These are phyloP conservation scores for Merodon equestris DNA, from an alignment of 2,888 invertebrate species.

Conservation along the genomic window DNA sequence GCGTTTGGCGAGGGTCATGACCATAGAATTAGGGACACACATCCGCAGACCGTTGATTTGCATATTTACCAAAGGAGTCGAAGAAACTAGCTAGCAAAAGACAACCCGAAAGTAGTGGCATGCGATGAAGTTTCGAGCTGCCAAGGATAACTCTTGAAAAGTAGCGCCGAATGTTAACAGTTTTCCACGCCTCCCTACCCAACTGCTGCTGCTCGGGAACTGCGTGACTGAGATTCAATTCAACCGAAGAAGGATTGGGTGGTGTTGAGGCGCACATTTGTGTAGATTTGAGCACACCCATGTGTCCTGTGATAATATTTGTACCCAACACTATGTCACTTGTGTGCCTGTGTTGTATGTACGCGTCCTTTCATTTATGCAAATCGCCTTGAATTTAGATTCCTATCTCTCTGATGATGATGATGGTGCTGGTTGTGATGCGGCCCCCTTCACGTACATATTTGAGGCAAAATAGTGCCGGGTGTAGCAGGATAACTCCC, in stretches of 20 bases:
- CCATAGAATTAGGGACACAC: constrained; percentile 65
- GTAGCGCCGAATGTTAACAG: constrained; percentile 31
- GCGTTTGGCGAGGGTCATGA: constrained; percentile 56
- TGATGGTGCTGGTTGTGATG: constrained; percentile 13
- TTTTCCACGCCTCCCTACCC: constrained; percentile 22
- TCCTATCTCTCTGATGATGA: constrained; percentile 28
- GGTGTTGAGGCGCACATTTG: too few species aligned
- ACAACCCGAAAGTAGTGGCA: background rate
- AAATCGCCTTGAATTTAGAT: constrained; percentile 67
- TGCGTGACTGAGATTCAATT: constrained; percentile 54
- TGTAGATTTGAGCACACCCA: background rate
- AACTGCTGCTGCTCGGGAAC: constrained; percentile 17
- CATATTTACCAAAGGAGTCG: constrained; percentile 52
- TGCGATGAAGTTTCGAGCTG: constrained; percentile 19
- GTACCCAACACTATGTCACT: constrained; percentile 34
- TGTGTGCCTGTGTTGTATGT: constrained; percentile 17
- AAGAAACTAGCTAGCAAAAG: constrained; percentile 28
- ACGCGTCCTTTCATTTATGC: constrained; percentile 61
- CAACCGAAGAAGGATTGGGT: too few species aligned
- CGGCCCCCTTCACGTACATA: background rate
- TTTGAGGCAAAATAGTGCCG: too few species aligned
- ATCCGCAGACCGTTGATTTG: constrained; percentile 50
- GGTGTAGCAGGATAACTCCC: background rate
- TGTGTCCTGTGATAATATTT: constrained; percentile 50
- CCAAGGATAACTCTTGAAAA: constrained; percentile 40